Evolutionary conservation across 1,140 invertebrate species (phyloP), one percentile per base, ranked within the genome.

Genomic region (Drosophila malerkotliana): DNA sequence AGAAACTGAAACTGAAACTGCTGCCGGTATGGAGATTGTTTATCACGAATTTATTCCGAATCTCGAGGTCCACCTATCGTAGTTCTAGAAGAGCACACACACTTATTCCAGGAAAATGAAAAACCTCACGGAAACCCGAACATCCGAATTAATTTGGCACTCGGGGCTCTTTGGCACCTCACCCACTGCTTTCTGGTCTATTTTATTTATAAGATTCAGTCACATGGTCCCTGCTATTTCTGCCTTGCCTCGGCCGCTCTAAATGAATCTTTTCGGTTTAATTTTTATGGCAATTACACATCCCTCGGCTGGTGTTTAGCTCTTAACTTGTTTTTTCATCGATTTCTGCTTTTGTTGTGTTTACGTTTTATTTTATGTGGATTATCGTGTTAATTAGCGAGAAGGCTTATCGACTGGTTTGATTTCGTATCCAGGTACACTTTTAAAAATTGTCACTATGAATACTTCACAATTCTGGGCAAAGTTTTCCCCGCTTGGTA

Each of bases 271-370:
- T 32, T 15, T 55, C 14, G 54, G 24, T 30, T 67, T 18, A 48
- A 47, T 69, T 69, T 69, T 18, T 41, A 39, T 55, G 63, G 51
- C 63, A 69, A 67, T 69, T 68, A 69, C 51, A 66, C 63, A 58
- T 24, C 63, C 59, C 51, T 56, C 24, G 28, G 14, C 2, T 28
- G 1, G 8, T 30, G 32, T 18, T 56, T 32, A 15, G 56, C 48
- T 39, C 9, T 48, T 56, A 48, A 69, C 8, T 39, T 69, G 55
- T 69, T 49, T 41, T 54, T 37, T 45, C 32, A 8, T 37, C 21
- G 30, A 32, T 28, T 37, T 37, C 12, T 15, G 39, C 8, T 44
- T 67, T 52, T 14, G 37, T 14, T 18, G 10, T 26, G 59, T 34
- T 67, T 21, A 47, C 44, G 44, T 52, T 49, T 4, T 34, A 44